Conservation (phyloP, 2,888 invertebrate genomes). For the Idaea straminata region DNA sequence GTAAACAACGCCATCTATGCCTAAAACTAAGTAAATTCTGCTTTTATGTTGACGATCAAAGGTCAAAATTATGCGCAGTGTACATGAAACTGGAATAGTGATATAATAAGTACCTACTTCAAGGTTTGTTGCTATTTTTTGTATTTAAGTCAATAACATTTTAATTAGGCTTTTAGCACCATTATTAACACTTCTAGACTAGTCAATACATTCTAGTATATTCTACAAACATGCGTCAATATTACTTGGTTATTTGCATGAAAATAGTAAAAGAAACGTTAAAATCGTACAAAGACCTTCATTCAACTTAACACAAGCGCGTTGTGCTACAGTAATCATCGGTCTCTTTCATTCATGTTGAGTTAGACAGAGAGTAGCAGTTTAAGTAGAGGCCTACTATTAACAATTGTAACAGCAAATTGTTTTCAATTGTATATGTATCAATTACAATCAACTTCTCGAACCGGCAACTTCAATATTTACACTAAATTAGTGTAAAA, state of each 20-base stretch:
- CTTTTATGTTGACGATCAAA: conserved; percentile 16
- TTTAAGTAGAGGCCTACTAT: background rate
- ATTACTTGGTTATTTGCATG: background rate
- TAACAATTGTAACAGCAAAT: background rate
- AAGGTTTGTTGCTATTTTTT: background rate
- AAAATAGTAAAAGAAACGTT: background rate
- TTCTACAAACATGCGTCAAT: background rate
- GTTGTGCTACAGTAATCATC: background rate
- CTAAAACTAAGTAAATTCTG: background rate
- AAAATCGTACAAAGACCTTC: background rate
- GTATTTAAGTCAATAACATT: background rate
- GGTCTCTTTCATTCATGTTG: background rate
- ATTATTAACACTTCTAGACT: background rate
- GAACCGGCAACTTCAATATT: background rate
- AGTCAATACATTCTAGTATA: background rate
- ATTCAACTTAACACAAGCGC: background rate
- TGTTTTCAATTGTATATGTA: background rate
- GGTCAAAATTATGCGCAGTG: conserved; percentile 22
- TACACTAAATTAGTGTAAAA: background rate
- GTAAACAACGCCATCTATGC: background rate
- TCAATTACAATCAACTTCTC: background rate
- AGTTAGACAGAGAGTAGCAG: background rate
- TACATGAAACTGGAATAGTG: conserved; percentile 9
- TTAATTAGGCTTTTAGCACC: background rate
- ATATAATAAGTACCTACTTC: background rate